Percentiles rank a stretch among this genome's conserved stretches.
Conservation (phyloP, 2,888 invertebrate genomes). For the Chloroclystis v-ata region DNA sequence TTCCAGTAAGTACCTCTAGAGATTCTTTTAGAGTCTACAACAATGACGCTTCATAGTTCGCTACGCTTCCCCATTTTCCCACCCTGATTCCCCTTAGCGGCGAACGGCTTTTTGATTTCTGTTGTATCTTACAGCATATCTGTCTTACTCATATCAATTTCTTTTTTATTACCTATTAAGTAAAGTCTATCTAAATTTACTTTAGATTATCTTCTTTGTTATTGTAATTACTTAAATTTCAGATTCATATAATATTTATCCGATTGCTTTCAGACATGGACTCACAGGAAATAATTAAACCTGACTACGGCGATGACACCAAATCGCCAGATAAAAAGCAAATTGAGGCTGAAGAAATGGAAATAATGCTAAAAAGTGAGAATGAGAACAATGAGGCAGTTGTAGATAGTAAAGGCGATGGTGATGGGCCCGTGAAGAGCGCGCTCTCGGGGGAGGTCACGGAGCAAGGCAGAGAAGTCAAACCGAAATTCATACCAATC, state of each 20-base stretch:
- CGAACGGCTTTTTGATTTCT: slow-evolving; percentile 18
- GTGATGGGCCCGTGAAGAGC: slow-evolving; percentile 67
- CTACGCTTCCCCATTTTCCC: slow-evolving; percentile 15
- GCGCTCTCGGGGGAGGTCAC: slow-evolving; percentile 77
- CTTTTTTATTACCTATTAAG: too few species aligned
- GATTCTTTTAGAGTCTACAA: not conserved
- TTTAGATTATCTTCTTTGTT: too few species aligned
- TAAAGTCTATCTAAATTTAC: too few species aligned
- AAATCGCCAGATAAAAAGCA: slow-evolving; percentile 81
- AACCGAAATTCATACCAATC: slow-evolving; percentile 89
- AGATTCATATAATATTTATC: too few species aligned
- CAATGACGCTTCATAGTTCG: slow-evolving; percentile 15
- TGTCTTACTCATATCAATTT: slow-evolving; percentile 2
- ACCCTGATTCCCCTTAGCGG: slow-evolving; percentile 19
- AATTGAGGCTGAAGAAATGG: slow-evolving; percentile 82
- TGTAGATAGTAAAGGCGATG: slow-evolving; percentile 63
- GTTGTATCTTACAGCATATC: slow-evolving; percentile 23
- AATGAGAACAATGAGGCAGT: slow-evolving; percentile 70
- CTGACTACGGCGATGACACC: slow-evolving; percentile 58
- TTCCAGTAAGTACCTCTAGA: slow-evolving; percentile 19
- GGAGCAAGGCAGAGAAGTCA: slow-evolving; percentile 85
- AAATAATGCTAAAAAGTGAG: slow-evolving; percentile 79
- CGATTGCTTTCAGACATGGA: slow-evolving; percentile 42
- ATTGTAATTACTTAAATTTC: too few species aligned
- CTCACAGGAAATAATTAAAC: slow-evolving; percentile 60